Evolutionary conservation across 2,113 vertebrate genomes (phyloP), one percentile per base, ranked within the genome.

Genomic region (Etheostoma cragini): DNA sequence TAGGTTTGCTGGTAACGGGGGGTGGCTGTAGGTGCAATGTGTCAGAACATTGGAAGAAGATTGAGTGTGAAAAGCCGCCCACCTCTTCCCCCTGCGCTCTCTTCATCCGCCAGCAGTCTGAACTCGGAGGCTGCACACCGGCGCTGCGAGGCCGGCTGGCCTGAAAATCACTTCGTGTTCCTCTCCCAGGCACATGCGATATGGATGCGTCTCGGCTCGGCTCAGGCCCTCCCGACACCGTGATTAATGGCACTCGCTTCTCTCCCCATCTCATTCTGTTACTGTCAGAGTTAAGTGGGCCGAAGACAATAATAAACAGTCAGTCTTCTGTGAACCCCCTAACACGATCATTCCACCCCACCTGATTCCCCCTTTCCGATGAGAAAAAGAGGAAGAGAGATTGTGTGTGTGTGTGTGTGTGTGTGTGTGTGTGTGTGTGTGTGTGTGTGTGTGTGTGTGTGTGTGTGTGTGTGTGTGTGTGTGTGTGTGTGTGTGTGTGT

Each of bases 281-380:
- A 93, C 92, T 94, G 94, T 94, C 94, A 95, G 89, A 92, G 92
- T 91, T 94, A 94, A 95, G 93, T 95, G 93, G 94, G 93, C 93
- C 89, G 91, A 84, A 92, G 93, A 94, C 93, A 93, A 94, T 94
- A 94, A 94, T 94, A 95, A 95, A 93, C 93, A 94, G 92, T 92
- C 91, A 91, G 90, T 93, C 92, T 94, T 87, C 91, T 94, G 92
- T 92, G 94, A 93, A 91, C 89, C 91, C 90, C 90, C 92, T 88
- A 91, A 90, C 90, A 88, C 91, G 77, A 88, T 87, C 89, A 89
- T 89, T 78, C 90, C 88, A 82, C 87, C 86, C 30, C 47, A 52
- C 65, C 65, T 26, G 46, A 52, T 50, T 14, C 65, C 64, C 49
- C 66, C 19, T 49, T 49, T 19, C 64, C 64, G 33, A 69, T 53